Conservation (phyloP, 2,113 vertebrate species). For the Chaetodon trifascialis region DNA sequence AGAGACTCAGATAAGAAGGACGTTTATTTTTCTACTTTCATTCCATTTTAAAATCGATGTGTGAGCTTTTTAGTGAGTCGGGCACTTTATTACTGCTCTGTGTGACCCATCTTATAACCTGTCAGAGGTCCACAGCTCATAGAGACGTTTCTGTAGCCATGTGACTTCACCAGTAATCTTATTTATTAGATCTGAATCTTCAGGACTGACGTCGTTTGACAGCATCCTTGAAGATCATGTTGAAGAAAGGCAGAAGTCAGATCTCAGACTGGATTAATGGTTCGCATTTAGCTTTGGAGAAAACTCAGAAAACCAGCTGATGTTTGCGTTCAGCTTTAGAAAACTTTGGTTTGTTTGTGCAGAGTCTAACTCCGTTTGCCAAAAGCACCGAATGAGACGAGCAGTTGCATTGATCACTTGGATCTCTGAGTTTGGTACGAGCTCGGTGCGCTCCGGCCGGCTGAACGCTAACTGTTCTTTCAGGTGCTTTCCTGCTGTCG, state of each 20-base stretch:
- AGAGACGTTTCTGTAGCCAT: neutral
- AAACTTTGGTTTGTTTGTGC: conserved; percentile 8
- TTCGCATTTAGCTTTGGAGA: neutral
- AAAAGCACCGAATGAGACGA: neutral
- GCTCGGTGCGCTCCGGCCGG: neutral
- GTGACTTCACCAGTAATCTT: neutral
- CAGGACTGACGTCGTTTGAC: neutral
- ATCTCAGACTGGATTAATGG: neutral
- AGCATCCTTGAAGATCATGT: neutral
- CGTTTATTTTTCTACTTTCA: neutral
- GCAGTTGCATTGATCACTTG: too few species aligned
- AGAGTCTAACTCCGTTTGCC: neutral
- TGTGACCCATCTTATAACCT: neutral
- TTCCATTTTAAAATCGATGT: neutral
- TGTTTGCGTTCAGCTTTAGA: neutral
- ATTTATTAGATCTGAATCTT: conserved; percentile 7
- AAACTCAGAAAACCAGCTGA: neutral
- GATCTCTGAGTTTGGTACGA: neutral
- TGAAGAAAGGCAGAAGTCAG: neutral
- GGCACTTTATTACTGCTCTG: neutral
- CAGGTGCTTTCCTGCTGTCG: conserved; percentile 39
- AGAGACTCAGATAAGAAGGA: neutral
- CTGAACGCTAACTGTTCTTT: conserved; percentile 29
- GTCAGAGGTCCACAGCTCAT: neutral
- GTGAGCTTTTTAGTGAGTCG: neutral